Percentiles rank a stretch among this genome's conserved stretches.
Evolutionary conservation across 2,888 invertebrate species (phyloP).

Genomic region (Helobdella robusta): DNA sequence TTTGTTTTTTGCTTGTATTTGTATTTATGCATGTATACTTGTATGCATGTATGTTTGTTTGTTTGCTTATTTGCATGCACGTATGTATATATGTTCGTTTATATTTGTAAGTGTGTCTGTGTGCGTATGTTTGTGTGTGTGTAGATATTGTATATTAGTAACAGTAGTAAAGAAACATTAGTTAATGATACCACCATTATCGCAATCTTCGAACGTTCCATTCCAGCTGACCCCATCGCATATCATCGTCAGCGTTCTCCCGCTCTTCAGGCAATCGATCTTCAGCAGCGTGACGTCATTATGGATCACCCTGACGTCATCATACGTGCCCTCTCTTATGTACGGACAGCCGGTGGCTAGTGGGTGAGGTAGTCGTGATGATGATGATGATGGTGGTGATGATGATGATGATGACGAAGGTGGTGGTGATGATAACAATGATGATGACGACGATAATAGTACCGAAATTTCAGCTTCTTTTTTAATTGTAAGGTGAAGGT

Average conservation of each 20-base stretch:
- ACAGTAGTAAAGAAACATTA: too few relatives aligned
- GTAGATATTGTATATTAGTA: too few relatives aligned
- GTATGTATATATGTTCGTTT: too few relatives aligned
- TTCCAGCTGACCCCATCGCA: conserved; percentile 19
- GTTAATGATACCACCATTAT: too few relatives aligned
- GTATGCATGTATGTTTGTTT: too few relatives aligned
- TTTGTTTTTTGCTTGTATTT: too few relatives aligned
- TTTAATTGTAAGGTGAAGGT: too few relatives aligned
- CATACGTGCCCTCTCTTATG: neutral
- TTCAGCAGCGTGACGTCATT: neutral
- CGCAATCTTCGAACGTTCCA: conserved; percentile 2
- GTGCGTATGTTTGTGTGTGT: too few relatives aligned
- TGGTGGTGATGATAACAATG: neutral
- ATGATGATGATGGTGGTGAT: neutral
- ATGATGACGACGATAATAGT: neutral
- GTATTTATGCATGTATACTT: too few relatives aligned
- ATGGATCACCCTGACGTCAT: conserved; percentile 15
- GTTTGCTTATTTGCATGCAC: too few relatives aligned
- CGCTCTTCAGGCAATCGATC: conserved; percentile 10
- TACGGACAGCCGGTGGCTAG: conserved; percentile 15
- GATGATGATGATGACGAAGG: too few relatives aligned
- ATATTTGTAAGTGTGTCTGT: too few relatives aligned
- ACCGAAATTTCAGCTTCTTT: neutral
- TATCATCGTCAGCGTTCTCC: neutral
- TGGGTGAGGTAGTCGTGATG: neutral